Evolutionary conservation across 1,140 invertebrate genomes (phyloP), one percentile per base, ranked within the genome.

Genomic region (Radopholus similis): DNA sequence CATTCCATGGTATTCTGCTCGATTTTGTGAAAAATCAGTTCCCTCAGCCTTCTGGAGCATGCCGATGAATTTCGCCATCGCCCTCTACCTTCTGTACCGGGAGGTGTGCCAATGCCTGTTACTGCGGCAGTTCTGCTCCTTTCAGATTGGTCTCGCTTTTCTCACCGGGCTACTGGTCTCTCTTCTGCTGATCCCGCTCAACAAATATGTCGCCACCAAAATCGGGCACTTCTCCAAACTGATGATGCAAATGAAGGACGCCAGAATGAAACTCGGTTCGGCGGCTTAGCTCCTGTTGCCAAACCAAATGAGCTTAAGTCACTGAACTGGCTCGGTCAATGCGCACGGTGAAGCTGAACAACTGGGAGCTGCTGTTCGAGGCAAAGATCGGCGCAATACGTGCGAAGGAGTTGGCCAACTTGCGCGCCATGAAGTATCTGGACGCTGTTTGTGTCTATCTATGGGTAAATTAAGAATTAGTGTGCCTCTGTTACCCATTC

Each of bases 241-340:
- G 80, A 87, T 97, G 85, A 97, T 98, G 94, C 83, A 86, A 9
- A 87, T 89, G 72, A 98, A 98, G 86, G 95, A 98, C 85, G 83
- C 87, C 21, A 87, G 95, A 77, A 90, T 98, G 0, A 90, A 90
- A 80, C 85, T 86, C 67, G 62, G 59, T 62, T 42, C 28, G 23
- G 30, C 3, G n/a, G 28, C 5, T 56, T 40, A 42, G 59, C 66
- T 64, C 13, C 11, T 58, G 26, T 49, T 49, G 47, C 28, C 49
- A 38, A 60, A 59, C 62, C n/a, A n/a, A 76, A 78, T 18, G 66
- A 86, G 84, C 80, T 93, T 6, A 21, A 62, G 91, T 94, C 77
- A 90, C 89, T 55, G 94, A 97, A 86, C 86, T 91, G 68, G 85
- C 97, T 49, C 86, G 87, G 72, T 92, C 92, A 26, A 92, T 97